phyloP scores from a whole-genome alignment of 2,888 invertebrate genomes.

The Emesis castigata region DNA sequence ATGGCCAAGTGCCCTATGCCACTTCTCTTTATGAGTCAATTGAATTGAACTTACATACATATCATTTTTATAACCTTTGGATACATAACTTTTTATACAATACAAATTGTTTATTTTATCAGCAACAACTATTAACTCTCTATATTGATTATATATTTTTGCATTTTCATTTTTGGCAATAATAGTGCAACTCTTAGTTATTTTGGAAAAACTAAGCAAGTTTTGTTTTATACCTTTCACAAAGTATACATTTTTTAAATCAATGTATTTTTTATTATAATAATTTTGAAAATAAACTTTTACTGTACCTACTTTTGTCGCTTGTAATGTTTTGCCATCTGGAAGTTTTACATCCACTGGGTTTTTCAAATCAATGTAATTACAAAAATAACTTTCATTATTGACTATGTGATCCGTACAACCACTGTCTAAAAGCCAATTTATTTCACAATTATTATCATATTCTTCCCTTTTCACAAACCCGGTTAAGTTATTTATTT shows the following conservation, averaged over 20 bases:
- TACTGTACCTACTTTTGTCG: constrained; percentile 41
- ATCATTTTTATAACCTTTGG: constrained; percentile 32
- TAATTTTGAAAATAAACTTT: constrained; percentile 48
- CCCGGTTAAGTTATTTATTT: constrained; percentile 46
- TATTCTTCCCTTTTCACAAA: constrained; percentile 21
- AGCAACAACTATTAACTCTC: constrained; percentile 57
- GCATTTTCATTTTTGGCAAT: constrained; percentile 43
- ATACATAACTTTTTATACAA: constrained; percentile 43
- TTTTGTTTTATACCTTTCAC: constrained; percentile 59
- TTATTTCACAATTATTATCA: constrained; percentile 53
- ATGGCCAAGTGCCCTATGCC: constrained; percentile 62
- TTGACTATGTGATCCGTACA: constrained; percentile 51
- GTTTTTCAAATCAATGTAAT: constrained; percentile 20
- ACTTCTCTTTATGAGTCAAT: constrained; percentile 53
- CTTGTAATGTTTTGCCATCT: constrained; percentile 36
- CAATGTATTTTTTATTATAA: constrained; percentile 17
- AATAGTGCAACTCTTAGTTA: constrained; percentile 53
- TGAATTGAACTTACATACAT: constrained; percentile 40
- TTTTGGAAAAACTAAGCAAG: constrained; percentile 64
- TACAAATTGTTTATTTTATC: constrained; percentile 58
- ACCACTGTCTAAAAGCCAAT: constrained; percentile 65
- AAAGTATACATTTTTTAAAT: constrained; percentile 58
- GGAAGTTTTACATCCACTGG: constrained; percentile 34
- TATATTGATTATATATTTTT: constrained; percentile 56
- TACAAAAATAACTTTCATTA: constrained; percentile 57